phyloP scores from a whole-genome alignment of 2,797 vertebrate species.

The Gephyroberyx darwinii region DNA sequence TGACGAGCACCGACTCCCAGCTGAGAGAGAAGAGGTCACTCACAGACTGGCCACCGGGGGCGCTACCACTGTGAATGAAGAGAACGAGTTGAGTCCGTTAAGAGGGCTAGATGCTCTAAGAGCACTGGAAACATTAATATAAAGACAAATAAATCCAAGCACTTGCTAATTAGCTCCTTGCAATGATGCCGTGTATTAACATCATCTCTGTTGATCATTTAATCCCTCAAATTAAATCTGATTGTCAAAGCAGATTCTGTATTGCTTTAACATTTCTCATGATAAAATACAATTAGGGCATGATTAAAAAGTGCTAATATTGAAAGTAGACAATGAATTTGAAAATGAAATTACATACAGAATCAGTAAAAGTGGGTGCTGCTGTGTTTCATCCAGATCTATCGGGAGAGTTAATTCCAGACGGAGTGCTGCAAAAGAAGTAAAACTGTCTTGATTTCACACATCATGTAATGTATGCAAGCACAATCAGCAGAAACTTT shows the following conservation, averaged over 20 bases:
- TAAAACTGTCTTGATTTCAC: neutral
- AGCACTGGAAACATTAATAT: neutral
- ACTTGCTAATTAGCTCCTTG: neutral
- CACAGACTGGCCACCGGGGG: slow-evolving; percentile 92
- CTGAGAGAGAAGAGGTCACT: slow-evolving; percentile 88
- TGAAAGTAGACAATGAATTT: neutral
- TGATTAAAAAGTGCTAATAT: neutral
- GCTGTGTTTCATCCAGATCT: slow-evolving; percentile 71
- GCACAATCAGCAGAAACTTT: neutral
- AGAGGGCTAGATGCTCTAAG: neutral
- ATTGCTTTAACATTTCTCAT: too few species aligned
- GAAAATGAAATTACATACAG: slow-evolving; percentile 67
- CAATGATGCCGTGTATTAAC: too few species aligned
- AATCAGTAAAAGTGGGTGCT: slow-evolving; percentile 76
- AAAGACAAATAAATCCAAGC: neutral
- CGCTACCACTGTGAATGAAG: slow-evolving; percentile 42
- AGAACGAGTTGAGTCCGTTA: neutral
- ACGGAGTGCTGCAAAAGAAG: slow-evolving; percentile 67
- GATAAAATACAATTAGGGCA: too few species aligned
- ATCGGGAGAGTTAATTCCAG: slow-evolving; percentile 76
- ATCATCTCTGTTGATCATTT: too few species aligned
- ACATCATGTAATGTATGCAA: neutral
- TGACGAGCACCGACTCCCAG: slow-evolving; percentile 96
- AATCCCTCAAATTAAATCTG: too few species aligned
- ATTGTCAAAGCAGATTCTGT: too few species aligned